These are phyloP conservation scores for Tetraodon nigroviridis DNA, from an alignment of 2,113 vertebrate genomes.

Conservation along the genomic window DNA sequence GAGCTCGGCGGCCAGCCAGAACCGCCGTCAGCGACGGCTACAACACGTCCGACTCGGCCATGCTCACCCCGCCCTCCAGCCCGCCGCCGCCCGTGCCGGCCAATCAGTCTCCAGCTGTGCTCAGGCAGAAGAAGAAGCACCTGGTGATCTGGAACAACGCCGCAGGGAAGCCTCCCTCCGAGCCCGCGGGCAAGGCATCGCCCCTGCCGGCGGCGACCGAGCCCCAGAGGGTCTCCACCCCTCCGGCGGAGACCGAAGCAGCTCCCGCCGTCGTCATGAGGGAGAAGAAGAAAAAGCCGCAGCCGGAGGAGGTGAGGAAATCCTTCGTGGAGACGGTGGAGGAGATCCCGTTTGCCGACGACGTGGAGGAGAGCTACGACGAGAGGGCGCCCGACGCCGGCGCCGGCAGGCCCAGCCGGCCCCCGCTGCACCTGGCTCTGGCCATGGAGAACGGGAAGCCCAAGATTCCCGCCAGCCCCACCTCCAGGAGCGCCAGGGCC, in stretches of 20 bases:
- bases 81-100: slow-evolving; percentile 88
- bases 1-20: slow-evolving; percentile 82
- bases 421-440: slow-evolving; percentile 67
- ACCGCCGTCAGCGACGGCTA: slow-evolving; percentile 84
- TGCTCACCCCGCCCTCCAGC: slow-evolving; percentile 96
- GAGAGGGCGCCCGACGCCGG: slow-evolving; percentile 83
- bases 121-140: slow-evolving; percentile 75
- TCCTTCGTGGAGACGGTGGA: slow-evolving; percentile 94
- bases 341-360: slow-evolving; percentile 96
- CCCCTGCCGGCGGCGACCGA: slow-evolving; percentile 54
- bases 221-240: slow-evolving; percentile 52
- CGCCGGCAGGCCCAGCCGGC: slow-evolving; percentile 70
- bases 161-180: slow-evolving; percentile 28
- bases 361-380: slow-evolving; percentile 89
- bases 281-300: slow-evolving; percentile 69
- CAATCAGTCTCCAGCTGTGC: slow-evolving; percentile 86
- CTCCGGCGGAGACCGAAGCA: slow-evolving; percentile 11
- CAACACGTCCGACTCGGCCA: slow-evolving; percentile 87
- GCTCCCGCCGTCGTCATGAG: slow-evolving; percentile 61
- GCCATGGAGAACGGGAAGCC: slow-evolving; percentile 83
- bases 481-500: slow-evolving; percentile 60
- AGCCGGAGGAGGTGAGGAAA: slow-evolving; percentile 75
- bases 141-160: slow-evolving; percentile 77
- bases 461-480: slow-evolving; percentile 59
- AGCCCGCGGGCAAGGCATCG: slow-evolving; percentile 41